Conservation (phyloP, 2,888 invertebrate genomes). For the Erebia ligea region DNA sequence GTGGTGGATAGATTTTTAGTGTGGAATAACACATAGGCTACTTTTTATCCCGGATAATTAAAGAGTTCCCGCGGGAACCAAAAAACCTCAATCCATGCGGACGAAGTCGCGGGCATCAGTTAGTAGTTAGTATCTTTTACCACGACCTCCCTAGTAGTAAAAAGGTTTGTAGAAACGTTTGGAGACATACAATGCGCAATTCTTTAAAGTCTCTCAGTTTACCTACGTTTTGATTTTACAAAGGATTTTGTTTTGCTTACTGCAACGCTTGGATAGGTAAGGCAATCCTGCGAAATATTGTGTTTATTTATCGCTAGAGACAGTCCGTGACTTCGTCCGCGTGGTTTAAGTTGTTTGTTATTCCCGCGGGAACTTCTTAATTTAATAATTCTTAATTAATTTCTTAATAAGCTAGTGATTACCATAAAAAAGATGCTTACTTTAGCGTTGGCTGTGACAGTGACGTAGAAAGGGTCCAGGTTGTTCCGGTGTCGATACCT, state of each 20-base stretch:
- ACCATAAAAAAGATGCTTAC: too few relatives aligned
- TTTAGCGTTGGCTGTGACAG: conserved; percentile 64
- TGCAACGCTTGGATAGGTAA: background rate
- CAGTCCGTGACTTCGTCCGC: too few relatives aligned
- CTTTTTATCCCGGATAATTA: too few relatives aligned
- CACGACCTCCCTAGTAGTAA: background rate
- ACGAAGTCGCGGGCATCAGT: too few relatives aligned
- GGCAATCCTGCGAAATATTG: conserved; percentile 4
- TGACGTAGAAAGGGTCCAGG: conserved; percentile 73
- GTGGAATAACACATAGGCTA: too few relatives aligned
- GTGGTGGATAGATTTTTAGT: too few relatives aligned
- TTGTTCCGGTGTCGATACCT: conserved; percentile 70
- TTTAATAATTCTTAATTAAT: too few relatives aligned
- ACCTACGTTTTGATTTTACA: background rate
- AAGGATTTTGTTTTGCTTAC: background rate
- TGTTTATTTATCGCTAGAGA: background rate
- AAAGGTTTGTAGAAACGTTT: background rate
- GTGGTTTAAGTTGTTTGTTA: background rate
- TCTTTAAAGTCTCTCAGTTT: background rate
- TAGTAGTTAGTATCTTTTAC: background rate
- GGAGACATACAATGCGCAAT: background rate
- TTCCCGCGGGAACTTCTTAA: conserved; percentile 44
- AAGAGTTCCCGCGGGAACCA: too few relatives aligned
- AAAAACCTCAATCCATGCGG: too few relatives aligned
- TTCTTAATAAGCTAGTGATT: too few relatives aligned